Percentiles rank a stretch among this genome's conserved stretches.
phyloP scores from a whole-genome alignment of 2,113 vertebrate genomes.

The Oriolus oriolus region DNA sequence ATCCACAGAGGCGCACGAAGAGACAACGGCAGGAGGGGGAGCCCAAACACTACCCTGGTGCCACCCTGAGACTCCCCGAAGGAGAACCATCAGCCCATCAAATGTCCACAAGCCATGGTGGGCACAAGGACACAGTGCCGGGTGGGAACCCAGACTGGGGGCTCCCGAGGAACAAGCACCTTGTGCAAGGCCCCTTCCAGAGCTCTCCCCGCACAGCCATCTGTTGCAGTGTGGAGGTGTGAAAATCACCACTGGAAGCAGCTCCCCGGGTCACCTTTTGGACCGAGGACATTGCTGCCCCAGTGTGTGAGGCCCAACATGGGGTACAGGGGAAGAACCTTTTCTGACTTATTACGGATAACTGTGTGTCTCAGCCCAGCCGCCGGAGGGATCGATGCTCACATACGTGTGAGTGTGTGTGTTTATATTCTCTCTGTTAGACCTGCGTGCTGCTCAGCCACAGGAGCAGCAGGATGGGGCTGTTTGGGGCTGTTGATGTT shows the following conservation, averaged over 20 bases:
- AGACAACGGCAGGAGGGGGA: background rate
- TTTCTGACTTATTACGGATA: background rate
- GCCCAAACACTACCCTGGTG: background rate
- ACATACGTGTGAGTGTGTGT: too few relatives aligned
- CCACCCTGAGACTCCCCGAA: background rate
- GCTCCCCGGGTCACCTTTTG: background rate
- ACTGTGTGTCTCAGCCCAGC: background rate
- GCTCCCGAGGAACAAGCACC: background rate
- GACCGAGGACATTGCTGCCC: rapidly evolving
- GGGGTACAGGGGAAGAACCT: background rate
- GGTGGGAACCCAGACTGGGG: background rate
- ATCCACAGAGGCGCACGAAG: background rate
- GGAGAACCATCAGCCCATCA: background rate
- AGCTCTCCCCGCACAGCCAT: background rate
- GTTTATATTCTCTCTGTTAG: background rate
- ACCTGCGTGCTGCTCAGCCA: background rate
- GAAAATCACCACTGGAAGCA: background rate
- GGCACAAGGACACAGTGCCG: background rate
- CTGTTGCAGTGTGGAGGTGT: background rate
- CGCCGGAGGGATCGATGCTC: background rate
- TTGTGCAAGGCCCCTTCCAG: background rate
- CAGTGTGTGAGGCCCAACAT: background rate
- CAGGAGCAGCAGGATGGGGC: background rate
- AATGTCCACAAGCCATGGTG: background rate
- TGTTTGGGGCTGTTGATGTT: background rate